These are phyloP conservation scores for Zygaena filipendulae DNA, from an alignment of 2,888 invertebrate species.

Conservation along the genomic window DNA sequence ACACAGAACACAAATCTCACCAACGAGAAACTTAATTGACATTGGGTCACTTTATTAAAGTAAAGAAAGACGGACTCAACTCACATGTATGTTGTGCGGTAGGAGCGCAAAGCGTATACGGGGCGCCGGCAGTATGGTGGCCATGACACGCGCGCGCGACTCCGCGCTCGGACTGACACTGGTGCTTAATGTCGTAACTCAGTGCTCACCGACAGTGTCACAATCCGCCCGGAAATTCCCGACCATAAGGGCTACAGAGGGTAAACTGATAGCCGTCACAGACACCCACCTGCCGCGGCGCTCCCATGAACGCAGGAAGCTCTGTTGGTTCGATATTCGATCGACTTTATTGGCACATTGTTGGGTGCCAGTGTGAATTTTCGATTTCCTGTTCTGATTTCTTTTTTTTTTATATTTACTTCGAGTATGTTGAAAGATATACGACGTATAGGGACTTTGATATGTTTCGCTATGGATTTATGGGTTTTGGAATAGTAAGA, in stretches of 20 bases:
- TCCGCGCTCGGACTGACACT: slow-evolving; percentile 22
- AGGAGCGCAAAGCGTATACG: slow-evolving; percentile 50
- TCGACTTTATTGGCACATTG: slow-evolving; percentile 18
- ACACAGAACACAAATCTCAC: no score
- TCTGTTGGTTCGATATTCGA: slow-evolving; percentile 11
- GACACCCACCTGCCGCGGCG: slow-evolving; percentile 27
- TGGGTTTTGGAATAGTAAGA: no score
- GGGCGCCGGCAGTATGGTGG: slow-evolving; percentile 42
- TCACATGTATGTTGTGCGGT: slow-evolving; percentile 59
- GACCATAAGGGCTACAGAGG: slow-evolving; percentile 19
- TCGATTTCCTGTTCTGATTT: slow-evolving; percentile 15
- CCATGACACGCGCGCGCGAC: slow-evolving; percentile 31
- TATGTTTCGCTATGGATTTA: no score
- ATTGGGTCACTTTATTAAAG: no score
- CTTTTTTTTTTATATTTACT: slow-evolving; percentile 14
- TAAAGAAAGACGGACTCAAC: no score
- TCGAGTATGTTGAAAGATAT: slow-evolving; percentile 41
- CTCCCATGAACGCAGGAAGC: slow-evolving; percentile 15
- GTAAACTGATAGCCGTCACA: slow-evolving; percentile 25
- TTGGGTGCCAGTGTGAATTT: slow-evolving; percentile 17
- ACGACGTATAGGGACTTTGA: no score
- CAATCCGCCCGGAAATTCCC: slow-evolving; percentile 17
- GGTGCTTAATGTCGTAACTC: slow-evolving; percentile 13
- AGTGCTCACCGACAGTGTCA: slow-evolving; percentile 5
- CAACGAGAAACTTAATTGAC: no score